Percentiles rank a stretch among this genome's conserved stretches.
These are phyloP conservation scores for Tachina grossa DNA, from an alignment of 2,888 invertebrate genomes.

Conservation along the genomic window DNA sequence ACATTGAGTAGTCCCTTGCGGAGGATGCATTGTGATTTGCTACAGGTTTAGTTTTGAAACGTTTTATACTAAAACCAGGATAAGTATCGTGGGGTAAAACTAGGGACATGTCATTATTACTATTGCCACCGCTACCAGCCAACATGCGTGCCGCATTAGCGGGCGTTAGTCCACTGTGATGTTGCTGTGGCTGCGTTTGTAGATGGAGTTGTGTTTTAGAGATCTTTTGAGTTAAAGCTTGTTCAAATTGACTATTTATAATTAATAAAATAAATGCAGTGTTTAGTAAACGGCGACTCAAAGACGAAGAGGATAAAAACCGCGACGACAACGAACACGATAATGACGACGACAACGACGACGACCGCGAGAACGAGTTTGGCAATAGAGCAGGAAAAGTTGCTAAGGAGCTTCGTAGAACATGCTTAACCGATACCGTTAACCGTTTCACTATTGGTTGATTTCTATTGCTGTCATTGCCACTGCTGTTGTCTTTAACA, in stretches of 20 bases:
- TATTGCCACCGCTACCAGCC: slow-evolving; percentile 74
- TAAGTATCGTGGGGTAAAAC: slow-evolving; percentile 95
- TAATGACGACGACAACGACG: slow-evolving; percentile 25
- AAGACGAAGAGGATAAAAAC: slow-evolving; percentile 33
- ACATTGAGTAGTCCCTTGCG: slow-evolving; percentile 40
- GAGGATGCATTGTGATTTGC: slow-evolving; percentile 59
- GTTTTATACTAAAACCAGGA: slow-evolving; percentile 93
- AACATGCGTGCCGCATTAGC: slow-evolving; percentile 79
- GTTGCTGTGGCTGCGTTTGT: slow-evolving; percentile 33
- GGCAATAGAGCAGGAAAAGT: not conserved
- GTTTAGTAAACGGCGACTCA: slow-evolving; percentile 52
- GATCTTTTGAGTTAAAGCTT: slow-evolving; percentile 67
- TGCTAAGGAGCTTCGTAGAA: not conserved
- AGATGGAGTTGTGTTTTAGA: slow-evolving; percentile 47
- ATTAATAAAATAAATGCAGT: slow-evolving; percentile 68
- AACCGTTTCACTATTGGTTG: slow-evolving; percentile 41
- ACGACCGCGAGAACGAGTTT: slow-evolving; percentile 31
- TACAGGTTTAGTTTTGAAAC: slow-evolving; percentile 85
- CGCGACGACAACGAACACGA: slow-evolving; percentile 29
- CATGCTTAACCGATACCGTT: slow-evolving; percentile 50
- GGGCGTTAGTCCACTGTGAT: slow-evolving; percentile 74
- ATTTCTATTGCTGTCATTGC: slow-evolving; percentile 41
- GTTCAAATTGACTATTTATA: slow-evolving; percentile 70
- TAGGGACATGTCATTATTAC: slow-evolving; percentile 80
- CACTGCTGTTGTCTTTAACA: slow-evolving; percentile 2